Conservation (phyloP, 1,140 invertebrate genomes). For the Euschistus heros region DNA sequence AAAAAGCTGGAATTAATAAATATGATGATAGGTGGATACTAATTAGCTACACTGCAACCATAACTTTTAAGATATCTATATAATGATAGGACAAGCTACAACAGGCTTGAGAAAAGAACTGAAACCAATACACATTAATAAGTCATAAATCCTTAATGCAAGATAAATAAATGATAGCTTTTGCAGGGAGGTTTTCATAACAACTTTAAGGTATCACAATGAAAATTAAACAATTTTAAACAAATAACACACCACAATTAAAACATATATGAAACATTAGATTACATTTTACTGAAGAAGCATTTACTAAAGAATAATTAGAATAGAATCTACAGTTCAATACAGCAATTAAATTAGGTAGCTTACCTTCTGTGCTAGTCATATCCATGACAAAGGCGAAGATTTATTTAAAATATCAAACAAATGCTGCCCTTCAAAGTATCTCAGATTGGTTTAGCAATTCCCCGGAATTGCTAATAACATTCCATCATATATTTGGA, state of each 20-base stretch:
- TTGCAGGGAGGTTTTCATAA: too few species aligned
- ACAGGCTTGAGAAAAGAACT: too few species aligned
- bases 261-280: neutral
- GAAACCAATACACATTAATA: too few species aligned
- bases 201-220: too few species aligned
- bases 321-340: neutral
- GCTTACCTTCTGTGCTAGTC: conserved; percentile 21
- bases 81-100: too few species aligned
- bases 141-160: too few species aligned
- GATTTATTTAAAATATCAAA: conserved; percentile 2
- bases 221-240: neutral
- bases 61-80: too few species aligned
- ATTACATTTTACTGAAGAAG: neutral
- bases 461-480: neutral
- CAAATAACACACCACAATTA: neutral
- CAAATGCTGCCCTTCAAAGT: neutral
- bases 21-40: too few species aligned
- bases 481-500: neutral
- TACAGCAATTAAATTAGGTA: conserved; percentile 2
- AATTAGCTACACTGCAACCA: too few species aligned
- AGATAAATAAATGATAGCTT: too few species aligned
- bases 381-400: conserved; percentile 22
- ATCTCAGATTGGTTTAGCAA: neutral
- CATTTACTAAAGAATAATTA: neutral
- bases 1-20: too few species aligned